Base-by-base conservation (phyloP, 2,888 invertebrate genomes). In the Tortricodes alternella region DNA sequence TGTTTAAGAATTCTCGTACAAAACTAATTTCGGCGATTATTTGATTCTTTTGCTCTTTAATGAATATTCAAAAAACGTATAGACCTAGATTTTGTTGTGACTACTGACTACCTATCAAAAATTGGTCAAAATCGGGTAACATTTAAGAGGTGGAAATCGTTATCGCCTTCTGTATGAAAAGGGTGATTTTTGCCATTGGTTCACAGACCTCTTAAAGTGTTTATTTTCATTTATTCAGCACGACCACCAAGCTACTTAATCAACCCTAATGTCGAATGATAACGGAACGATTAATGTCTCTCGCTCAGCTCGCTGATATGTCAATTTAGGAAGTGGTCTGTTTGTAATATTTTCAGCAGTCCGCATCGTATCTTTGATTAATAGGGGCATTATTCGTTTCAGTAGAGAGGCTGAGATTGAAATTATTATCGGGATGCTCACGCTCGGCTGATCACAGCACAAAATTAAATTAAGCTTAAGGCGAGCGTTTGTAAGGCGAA, bases 391-490 rank as follows among this genome's bases (percentile, higher is more conserved):
- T 80, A 76, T 76, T 73, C 72, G 71, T 67, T 70, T 63, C 67
- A 68, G 66, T 63, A 68, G 65, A 62, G 64, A 65, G 63, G 61
- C 73, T 71, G 72, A 85, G 84, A 85, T 86, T 68, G 71, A 73
- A 76, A 76, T 80, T 81, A 85, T 83, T 88, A 85, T 85, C 83
- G 80, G 74, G 74, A 72, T 67, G 70, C 72, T 83, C 68, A 78
- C 80, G 81, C 76, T 80, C 71, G 76, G 79, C 68, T 81, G 87
- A 76, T 80, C 85, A 80, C 74, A 76, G 77, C 71, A 76, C 80
- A 80, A 85, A 84, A 89, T 88, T 88, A 85, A 87, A 87, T 86
- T 83, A 81, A 80, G 73, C 78, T 70, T 73, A 73, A 79, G 75
- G 70, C 71, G 68, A 64, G 64, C 61, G 66, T 64, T 65, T 60